Conservation (phyloP, 2,888 invertebrate genomes). For the Brachyopa scutellaris region DNA sequence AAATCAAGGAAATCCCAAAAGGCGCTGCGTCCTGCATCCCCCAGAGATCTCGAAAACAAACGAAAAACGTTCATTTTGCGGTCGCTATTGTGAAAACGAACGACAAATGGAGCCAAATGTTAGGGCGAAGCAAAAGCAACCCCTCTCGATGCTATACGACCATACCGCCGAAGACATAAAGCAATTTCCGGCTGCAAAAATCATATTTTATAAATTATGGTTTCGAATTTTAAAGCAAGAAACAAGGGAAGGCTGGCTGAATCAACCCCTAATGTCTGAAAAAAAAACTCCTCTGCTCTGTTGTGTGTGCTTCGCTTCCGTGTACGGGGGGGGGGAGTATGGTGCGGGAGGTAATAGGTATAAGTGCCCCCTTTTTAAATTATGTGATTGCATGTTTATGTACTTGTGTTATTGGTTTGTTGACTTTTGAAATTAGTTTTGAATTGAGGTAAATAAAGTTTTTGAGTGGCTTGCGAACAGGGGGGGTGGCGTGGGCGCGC, state of each 20-base stretch:
- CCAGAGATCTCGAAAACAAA: constrained; percentile 59
- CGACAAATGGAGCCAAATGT: constrained; percentile 8
- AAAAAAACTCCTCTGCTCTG: background rate
- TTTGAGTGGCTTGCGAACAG: constrained; percentile 45
- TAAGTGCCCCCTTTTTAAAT: constrained; percentile 72
- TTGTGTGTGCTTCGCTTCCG: background rate
- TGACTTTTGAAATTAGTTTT: constrained; percentile 81
- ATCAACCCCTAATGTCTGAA: constrained; percentile 38
- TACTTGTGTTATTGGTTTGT: constrained; percentile 79
- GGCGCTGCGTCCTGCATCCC: constrained; percentile 35
- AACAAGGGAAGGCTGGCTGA: too few relatives aligned
- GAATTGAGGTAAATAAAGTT: constrained; percentile 80
- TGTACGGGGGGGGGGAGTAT: constrained; percentile 31
- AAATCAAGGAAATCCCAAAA: constrained; percentile 50
- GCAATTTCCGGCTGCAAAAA: constrained; percentile 39
- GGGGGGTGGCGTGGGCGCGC: background rate
- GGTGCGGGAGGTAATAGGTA: constrained; percentile 62
- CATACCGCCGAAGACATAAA: constrained; percentile 26
- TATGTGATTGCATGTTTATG: constrained; percentile 74
- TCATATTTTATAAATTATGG: constrained; percentile 67
- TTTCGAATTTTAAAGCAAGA: constrained; percentile 23
- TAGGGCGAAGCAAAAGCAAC: background rate
- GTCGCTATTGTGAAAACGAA: constrained; percentile 1
- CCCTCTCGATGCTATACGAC: background rate
- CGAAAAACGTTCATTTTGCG: constrained; percentile 55